A percentile compares a stretch with the other conserved stretches of the same genome.
Evolutionary conservation across 1,140 invertebrate genomes (phyloP).

Genomic region (Kradibia gibbosae): DNA sequence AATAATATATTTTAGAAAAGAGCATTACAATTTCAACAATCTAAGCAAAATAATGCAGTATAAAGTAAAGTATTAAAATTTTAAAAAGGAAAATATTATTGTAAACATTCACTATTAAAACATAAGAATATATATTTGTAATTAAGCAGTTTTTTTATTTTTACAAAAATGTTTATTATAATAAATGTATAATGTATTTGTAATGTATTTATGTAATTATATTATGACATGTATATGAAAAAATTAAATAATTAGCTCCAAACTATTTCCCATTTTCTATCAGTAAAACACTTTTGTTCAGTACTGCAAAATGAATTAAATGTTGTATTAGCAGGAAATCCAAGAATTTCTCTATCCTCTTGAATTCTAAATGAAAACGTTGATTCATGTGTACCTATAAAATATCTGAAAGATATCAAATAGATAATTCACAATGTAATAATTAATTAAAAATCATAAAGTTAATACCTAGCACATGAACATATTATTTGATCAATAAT

Average conservation of each 20-base stretch:
- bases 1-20: slow-evolving; percentile 62
- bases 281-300: slow-evolving; percentile 60
- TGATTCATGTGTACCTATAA: slow-evolving; percentile 93
- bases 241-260: slow-evolving; percentile 52
- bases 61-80: not conserved
- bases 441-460: not conserved
- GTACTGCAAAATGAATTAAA: slow-evolving; percentile 91
- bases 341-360: slow-evolving; percentile 96
- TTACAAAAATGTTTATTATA: too few species aligned
- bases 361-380: slow-evolving; percentile 97
- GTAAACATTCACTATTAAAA: not conserved
- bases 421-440: not conserved
- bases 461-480: slow-evolving; percentile 81
- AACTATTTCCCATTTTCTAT: slow-evolving; percentile 65
- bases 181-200: too few species aligned
- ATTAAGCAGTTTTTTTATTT: not conserved
- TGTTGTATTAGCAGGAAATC: slow-evolving; percentile 85
- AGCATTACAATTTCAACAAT: slow-evolving; percentile 65
- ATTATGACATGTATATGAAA: not conserved
- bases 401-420: slow-evolving; percentile 80
- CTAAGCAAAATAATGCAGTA: slow-evolving; percentile 62
- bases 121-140: not conserved
- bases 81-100: not conserved
- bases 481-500: slow-evolving; percentile 98
- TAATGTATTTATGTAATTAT: too few species aligned